These are phyloP conservation scores for Therioaphis trifolii DNA, from an alignment of 2,888 invertebrate species.

Conservation along the genomic window DNA sequence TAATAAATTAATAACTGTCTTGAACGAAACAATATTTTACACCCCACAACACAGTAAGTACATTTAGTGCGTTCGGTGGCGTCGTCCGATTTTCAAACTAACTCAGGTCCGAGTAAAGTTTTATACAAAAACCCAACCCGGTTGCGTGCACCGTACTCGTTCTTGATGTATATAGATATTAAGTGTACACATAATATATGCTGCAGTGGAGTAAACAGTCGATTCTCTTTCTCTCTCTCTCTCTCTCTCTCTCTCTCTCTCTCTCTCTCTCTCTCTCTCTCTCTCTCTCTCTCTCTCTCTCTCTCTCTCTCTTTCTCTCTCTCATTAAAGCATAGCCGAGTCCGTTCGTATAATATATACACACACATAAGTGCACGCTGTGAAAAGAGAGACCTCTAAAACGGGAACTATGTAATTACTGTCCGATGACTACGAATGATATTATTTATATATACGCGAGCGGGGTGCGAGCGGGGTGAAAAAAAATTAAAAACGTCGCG, in stretches of 20 bases:
- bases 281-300: no score
- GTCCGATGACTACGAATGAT: slow-evolving; percentile 46
- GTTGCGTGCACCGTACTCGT: neutral
- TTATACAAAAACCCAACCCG: no score
- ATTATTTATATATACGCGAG: neutral
- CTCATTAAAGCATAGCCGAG: neutral
- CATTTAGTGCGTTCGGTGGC: no score
- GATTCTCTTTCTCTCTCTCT: no score
- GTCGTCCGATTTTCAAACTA: no score
- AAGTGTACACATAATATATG: neutral
- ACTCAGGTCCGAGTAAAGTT: no score
- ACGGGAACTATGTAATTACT: slow-evolving; percentile 26
- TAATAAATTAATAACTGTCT: no score
- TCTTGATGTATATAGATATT: neutral
- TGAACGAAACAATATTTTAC: no score
- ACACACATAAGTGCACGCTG: neutral
- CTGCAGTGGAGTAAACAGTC: neutral
- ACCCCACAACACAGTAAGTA: no score
- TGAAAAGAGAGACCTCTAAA: slow-evolving; percentile 21
- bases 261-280: no score
- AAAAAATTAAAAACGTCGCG: slow-evolving; percentile 41
- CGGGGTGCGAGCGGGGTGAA: neutral
- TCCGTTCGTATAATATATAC: neutral
- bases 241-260: no score
- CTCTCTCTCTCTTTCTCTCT: neutral